Conservation (phyloP, 2,797 vertebrate species). For the Vipera ursinii region DNA sequence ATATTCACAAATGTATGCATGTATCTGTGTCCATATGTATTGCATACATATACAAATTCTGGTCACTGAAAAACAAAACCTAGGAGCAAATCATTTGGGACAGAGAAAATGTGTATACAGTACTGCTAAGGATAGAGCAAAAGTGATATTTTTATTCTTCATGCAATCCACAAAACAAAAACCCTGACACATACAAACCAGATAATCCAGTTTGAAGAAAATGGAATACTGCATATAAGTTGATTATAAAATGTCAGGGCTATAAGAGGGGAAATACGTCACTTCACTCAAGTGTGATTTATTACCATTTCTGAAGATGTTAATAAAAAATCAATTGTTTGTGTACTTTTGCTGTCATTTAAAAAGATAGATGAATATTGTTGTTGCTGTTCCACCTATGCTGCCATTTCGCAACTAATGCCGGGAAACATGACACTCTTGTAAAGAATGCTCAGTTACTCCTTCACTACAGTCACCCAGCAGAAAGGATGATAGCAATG, state of each 20-base stretch:
- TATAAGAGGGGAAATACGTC: constrained; percentile 28
- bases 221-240: constrained; percentile 45
- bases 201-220: constrained; percentile 27
- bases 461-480: neutral
- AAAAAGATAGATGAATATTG: constrained; percentile 49
- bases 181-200: neutral
- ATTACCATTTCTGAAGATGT: constrained; percentile 52
- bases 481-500: fast-evolving
- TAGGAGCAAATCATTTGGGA: neutral
- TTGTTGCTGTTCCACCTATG: constrained; percentile 38
- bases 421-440: constrained; percentile 32
- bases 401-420: constrained; percentile 28
- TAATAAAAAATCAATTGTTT: constrained; percentile 60
- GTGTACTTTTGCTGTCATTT: constrained; percentile 57
- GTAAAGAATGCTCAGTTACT: neutral
- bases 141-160: neutral
- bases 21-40: neutral
- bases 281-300: constrained; percentile 53
- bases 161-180: neutral
- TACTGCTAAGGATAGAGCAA: neutral
- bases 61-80: neutral
- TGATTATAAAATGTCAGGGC: constrained; percentile 48
- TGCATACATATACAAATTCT: neutral
- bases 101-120: neutral
- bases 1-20: no score